Evolutionary conservation across 2,888 invertebrate species (phyloP).

Genomic region (Euclidia mi): DNA sequence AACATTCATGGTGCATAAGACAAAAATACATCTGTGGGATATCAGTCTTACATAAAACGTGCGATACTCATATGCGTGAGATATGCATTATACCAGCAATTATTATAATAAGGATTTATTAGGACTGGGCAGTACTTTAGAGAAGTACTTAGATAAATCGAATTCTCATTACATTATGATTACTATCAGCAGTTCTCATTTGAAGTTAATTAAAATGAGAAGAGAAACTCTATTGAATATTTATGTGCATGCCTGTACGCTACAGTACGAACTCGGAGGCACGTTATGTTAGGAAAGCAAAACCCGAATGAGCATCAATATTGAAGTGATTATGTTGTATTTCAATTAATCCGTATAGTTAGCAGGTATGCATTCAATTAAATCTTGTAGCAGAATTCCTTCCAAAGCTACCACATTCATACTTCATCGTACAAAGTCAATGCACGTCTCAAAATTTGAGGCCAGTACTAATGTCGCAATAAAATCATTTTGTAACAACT

Average conservation of each 20-base stretch:
- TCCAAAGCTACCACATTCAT: conserved; percentile 15
- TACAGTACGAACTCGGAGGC: conserved; percentile 11
- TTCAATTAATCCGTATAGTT: conserved; percentile 17
- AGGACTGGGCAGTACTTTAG: no score
- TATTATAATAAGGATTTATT: no score
- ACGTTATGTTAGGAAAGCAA: conserved; percentile 5
- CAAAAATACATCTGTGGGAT: no score
- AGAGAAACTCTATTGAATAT: conserved; percentile 29
- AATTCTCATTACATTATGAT: no score
- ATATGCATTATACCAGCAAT: no score
- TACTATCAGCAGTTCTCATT: no score
- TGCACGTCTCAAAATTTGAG: conserved; percentile 69
- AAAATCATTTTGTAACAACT: conserved; percentile 68
- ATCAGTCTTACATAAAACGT: no score
- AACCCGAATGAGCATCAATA: conserved; percentile 14
- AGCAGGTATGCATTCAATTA: conserved; percentile 22
- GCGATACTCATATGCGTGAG: no score
- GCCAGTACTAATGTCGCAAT: conserved; percentile 67
- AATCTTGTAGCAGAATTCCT: conserved; percentile 18
- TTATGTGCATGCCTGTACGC: background rate
- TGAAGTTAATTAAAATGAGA: conserved; percentile 9
- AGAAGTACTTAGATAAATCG: no score
- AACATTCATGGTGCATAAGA: no score
- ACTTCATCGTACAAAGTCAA: conserved; percentile 51
- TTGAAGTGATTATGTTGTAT: conserved; percentile 22